phyloP scores from a whole-genome alignment of 1,140 invertebrate genomes.

The Drosophila miranda region DNA sequence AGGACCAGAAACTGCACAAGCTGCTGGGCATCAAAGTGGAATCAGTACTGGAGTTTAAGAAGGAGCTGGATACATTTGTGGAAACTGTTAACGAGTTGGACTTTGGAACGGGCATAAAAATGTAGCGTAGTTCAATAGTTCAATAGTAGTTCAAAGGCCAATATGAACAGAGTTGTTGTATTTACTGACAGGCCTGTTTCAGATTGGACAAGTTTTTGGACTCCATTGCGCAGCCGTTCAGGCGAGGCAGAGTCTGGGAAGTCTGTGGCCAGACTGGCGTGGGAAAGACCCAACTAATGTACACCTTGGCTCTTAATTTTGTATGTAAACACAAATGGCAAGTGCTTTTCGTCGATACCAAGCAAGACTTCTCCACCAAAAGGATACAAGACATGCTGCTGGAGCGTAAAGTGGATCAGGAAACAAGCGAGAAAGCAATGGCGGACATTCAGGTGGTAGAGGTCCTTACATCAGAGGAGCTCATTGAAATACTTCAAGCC shows the following conservation, averaged over 20 bases:
- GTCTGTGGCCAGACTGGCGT: constrained; percentile 42
- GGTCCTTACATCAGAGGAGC: constrained; percentile 6
- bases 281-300: constrained; percentile 65
- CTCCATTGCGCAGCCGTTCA: constrained; percentile 38
- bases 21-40: constrained; percentile 36
- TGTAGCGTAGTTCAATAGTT: constrained; percentile 49
- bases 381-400: constrained; percentile 51
- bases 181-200: too few relatives aligned
- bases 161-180: neutral
- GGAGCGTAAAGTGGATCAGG: constrained; percentile 22
- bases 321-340: constrained; percentile 11
- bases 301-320: constrained; percentile 61
- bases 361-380: constrained; percentile 50
- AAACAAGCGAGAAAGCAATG: constrained; percentile 26
- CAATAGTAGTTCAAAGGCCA: constrained; percentile 14
- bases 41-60: constrained; percentile 36
- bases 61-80: constrained; percentile 20
- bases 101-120: constrained; percentile 56
- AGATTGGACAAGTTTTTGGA: constrained; percentile 32
- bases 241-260: constrained; percentile 60
- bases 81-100: neutral
- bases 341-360: constrained; percentile 64
- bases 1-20: constrained; percentile 27
- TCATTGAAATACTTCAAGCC: constrained; percentile 38
- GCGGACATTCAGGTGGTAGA: constrained; percentile 44